Percentiles rank a stretch among this genome's conserved stretches.
Conservation (phyloP, 1,140 invertebrate species). For the Zophobas atratus region DNA sequence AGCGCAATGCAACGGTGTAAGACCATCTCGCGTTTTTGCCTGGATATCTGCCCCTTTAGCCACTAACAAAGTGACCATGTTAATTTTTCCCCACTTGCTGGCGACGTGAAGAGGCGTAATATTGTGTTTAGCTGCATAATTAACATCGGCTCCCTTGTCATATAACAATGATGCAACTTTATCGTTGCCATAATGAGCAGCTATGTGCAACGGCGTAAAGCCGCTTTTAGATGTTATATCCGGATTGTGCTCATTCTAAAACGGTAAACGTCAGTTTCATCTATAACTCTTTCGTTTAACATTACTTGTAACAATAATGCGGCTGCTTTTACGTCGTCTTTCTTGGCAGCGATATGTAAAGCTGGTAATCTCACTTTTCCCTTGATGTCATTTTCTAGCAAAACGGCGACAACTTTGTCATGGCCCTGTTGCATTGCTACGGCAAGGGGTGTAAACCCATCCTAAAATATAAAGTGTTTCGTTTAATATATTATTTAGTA, state of each 20-base stretch:
- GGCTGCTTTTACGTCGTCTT: slow-evolving; percentile 98
- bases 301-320: slow-evolving; percentile 87
- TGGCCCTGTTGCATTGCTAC: slow-evolving; percentile 99
- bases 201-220: slow-evolving; percentile 98
- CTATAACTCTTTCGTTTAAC: slow-evolving; percentile 65
- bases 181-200: slow-evolving; percentile 98
- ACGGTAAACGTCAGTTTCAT: slow-evolving; percentile 5
- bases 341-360: slow-evolving; percentile 99
- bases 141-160: slow-evolving; percentile 94
- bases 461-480: slow-evolving; percentile 72
- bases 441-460: slow-evolving; percentile 98
- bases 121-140: slow-evolving; percentile 96
- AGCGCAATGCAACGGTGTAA: slow-evolving; percentile 94
- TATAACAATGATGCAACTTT: slow-evolving; percentile 94
- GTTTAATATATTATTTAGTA: not conserved
- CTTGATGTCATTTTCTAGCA: slow-evolving; percentile 95
- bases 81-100: slow-evolving; percentile 96
- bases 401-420: slow-evolving; percentile 96
- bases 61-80: slow-evolving; percentile 87
- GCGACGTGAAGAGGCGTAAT: slow-evolving; percentile 96
- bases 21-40: slow-evolving; percentile 93
- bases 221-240: slow-evolving; percentile 97
- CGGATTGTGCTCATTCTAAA: slow-evolving; percentile 93
- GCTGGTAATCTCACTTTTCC: slow-evolving; percentile 92
- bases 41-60: slow-evolving; percentile 93